A percentile compares a stretch with the other conserved stretches of the same genome.
Conservation (phyloP, 2,888 invertebrate genomes). For the Lysandra coridon region DNA sequence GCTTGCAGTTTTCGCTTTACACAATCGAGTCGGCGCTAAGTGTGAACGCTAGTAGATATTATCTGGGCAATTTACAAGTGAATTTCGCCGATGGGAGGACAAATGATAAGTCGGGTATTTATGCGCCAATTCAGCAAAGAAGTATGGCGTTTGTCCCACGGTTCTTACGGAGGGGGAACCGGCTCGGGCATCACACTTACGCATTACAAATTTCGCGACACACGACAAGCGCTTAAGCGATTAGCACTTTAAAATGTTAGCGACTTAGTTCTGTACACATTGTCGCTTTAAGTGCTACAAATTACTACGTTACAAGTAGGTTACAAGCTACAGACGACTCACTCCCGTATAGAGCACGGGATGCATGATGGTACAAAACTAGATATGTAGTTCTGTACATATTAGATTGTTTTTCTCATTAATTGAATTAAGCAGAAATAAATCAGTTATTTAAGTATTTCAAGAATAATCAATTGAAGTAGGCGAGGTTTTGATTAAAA, state of each 20-base stretch:
- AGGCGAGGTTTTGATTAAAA: too few species aligned
- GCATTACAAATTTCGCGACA: slow-evolving; percentile 36
- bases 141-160: slow-evolving; percentile 37
- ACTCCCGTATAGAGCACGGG: neutral
- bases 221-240: slow-evolving; percentile 30
- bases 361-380: neutral
- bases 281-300: slow-evolving; percentile 1
- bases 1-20: neutral
- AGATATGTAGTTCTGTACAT: neutral
- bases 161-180: slow-evolving; percentile 39
- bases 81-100: neutral
- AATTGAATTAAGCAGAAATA: neutral
- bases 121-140: slow-evolving; percentile 22
- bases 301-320: neutral
- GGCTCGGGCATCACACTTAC: slow-evolving; percentile 41
- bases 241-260: slow-evolving; percentile 9
- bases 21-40: slow-evolving; percentile 19
- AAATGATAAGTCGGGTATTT: slow-evolving; percentile 16
- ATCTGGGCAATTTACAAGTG: slow-evolving; percentile 14
- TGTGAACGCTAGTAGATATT: slow-evolving; percentile 11
- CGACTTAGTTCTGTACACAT: slow-evolving; percentile 5
- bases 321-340: neutral
- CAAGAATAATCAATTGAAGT: neutral
- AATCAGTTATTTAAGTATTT: too few species aligned
- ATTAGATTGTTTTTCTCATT: neutral